Evolutionary conservation across 2,888 invertebrate genomes (phyloP).

Genomic region (Melanchra persicariae): DNA sequence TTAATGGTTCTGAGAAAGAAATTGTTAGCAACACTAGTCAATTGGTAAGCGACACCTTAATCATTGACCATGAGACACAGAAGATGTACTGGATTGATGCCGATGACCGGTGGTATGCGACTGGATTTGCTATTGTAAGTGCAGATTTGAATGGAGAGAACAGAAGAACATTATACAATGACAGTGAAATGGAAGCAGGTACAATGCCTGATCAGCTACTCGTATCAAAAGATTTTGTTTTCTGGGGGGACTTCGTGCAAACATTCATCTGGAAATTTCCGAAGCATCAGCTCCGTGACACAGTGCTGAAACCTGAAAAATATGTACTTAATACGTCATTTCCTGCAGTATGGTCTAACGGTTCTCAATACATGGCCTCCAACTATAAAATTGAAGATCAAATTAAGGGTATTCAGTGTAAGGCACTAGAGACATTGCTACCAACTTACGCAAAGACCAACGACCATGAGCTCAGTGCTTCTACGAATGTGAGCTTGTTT

Average conservation of each 20-base stretch:
- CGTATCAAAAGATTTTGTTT: not conserved
- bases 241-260: not conserved
- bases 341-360: constrained; percentile 6
- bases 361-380: constrained; percentile 76
- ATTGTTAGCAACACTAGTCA: not conserved
- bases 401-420: constrained; percentile 72
- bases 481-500: not conserved
- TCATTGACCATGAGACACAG: not conserved
- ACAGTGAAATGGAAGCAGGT: not conserved
- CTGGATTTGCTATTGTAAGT: not conserved
- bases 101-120: not conserved
- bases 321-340: not conserved
- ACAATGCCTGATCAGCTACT: not conserved
- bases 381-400: constrained; percentile 82
- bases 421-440: constrained; percentile 55
- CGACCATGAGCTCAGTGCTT: too few species aligned
- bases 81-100: not conserved
- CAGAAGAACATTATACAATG: not conserved
- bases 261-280: not conserved
- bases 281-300: not conserved
- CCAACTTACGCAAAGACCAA: not conserved
- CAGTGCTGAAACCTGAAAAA: not conserved
- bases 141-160: not conserved
- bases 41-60: not conserved
- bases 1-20: not conserved